Evolutionary conservation across 2,113 vertebrate species (phyloP), one percentile per base, ranked within the genome.

Genomic region (Takifugu bimaculatus): DNA sequence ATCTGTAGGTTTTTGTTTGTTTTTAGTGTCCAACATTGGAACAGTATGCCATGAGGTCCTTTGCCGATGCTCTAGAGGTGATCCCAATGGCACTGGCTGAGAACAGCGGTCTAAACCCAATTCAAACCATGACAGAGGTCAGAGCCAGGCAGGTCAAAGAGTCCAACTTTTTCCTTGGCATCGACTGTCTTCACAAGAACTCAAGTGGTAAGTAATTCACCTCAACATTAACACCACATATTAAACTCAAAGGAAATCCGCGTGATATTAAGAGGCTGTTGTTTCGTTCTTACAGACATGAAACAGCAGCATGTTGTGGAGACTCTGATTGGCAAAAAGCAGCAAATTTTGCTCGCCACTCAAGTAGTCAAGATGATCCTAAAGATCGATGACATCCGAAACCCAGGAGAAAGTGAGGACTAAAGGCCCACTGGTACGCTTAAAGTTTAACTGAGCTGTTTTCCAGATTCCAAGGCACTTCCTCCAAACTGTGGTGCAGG

Each of bases 291-390:
- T 66, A 5, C 88, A 98, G 97, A 99, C 86, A 99, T 99, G 97
- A 98, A 94, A 75, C 89, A 94, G 72, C 97, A 99, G 14, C 94
- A 98, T 65, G 96, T 98, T 65, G 95, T 99, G 67, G 97, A 98
- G 91, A 99, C 96, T 9, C 85, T 98, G 73, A 95, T 98, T 70
- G 96, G 95, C 32, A 99, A 99, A 83, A 99, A 98, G 72, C 97
- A 99, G 61, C 97, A 99, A 89, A 96, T 99, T 52, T 90, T 90
- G 47, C 91, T 99, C 71, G 96, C 96, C 0, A 96, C 95, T 20
- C 96, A 99, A 50, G 94, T 98, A 25, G 97, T 99, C 58, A 94
- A 94, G 86, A 99, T 98, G 97, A 97, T 99, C 80, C 82, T 99
- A 64, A 99, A 99, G 90, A 99, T 98, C 0, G 96, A 99, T 47